Percentiles rank a stretch among this genome's conserved stretches.
These are phyloP conservation scores for Dendrolimus pini DNA, from an alignment of 2,888 invertebrate species.

Conservation along the genomic window DNA sequence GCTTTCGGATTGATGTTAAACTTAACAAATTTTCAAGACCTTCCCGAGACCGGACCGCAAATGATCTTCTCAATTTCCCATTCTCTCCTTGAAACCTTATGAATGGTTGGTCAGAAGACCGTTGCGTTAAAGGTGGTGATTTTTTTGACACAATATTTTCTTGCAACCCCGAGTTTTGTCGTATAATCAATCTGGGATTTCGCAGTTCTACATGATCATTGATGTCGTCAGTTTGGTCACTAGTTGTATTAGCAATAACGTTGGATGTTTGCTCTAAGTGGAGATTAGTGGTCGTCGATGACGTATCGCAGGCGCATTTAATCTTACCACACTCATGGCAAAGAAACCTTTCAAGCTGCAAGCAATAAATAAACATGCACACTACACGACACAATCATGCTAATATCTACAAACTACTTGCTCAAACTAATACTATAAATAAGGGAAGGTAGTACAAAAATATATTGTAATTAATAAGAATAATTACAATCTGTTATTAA, in stretches of 20 bases:
- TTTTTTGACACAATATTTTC: constrained; percentile 10
- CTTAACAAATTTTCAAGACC: constrained; percentile 61
- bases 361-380: constrained; percentile 78
- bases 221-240: constrained; percentile 20
- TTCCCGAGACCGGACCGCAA: constrained; percentile 64
- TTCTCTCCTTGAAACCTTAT: constrained; percentile 46
- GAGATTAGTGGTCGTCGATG: constrained; percentile 23
- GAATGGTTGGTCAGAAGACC: constrained; percentile 51
- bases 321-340: constrained; percentile 82
- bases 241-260: constrained; percentile 17
- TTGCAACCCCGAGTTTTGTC: constrained; percentile 45
- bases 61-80: constrained; percentile 61
- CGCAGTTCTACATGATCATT: constrained; percentile 45
- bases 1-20: constrained; percentile 48
- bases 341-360: constrained; percentile 85
- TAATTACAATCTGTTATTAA: no score
- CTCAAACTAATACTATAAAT: no score
- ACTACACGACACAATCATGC: constrained; percentile 67
- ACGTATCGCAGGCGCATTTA: constrained; percentile 77
- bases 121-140: constrained; percentile 27
- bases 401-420: constrained; percentile 15
- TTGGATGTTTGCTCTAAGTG: constrained; percentile 21
- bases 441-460: no score
- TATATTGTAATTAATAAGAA: no score
- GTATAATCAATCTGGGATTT: constrained; percentile 28